Evolutionary conservation across 2,888 invertebrate genomes (phyloP).

Genomic region (Drosophila mercatorum): DNA sequence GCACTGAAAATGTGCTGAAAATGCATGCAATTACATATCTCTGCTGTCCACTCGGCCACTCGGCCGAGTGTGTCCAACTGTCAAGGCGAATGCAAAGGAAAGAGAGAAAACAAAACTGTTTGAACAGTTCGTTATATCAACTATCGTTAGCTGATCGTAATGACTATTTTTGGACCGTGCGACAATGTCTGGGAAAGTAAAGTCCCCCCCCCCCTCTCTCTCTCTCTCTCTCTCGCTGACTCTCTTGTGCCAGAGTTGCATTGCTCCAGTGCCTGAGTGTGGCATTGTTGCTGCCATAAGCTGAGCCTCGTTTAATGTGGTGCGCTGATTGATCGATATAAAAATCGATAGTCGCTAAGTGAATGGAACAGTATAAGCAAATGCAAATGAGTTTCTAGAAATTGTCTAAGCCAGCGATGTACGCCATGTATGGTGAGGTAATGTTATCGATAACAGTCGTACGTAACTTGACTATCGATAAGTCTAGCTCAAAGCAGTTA

Average conservation of each 20-base stretch:
- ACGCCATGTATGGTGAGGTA: not conserved
- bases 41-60: not conserved
- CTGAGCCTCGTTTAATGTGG: constrained; percentile 45
- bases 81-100: constrained; percentile 18
- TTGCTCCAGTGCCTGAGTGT: not conserved
- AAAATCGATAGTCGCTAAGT: not conserved
- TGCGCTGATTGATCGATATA: constrained; percentile 63
- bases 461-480: not conserved
- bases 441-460: not conserved
- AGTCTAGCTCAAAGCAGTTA: not conserved
- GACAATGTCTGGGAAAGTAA: constrained; percentile 35
- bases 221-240: not conserved
- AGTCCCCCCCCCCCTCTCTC: no score
- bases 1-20: constrained; percentile 53
- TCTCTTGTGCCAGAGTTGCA: no score
- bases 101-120: not conserved
- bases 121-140: constrained; percentile 17
- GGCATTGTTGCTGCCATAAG: constrained; percentile 14
- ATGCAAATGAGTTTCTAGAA: not conserved
- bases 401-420: not conserved
- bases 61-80: constrained; percentile 46
- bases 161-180: constrained; percentile 77
- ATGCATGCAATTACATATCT: constrained; percentile 59
- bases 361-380: not conserved
- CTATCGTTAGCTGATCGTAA: constrained; percentile 61